Evolutionary conservation across 53 echinoderm and acorn worm genomes (phyloP), one percentile per base, ranked within the genome.

Genomic region (Echinometra lucunter): DNA sequence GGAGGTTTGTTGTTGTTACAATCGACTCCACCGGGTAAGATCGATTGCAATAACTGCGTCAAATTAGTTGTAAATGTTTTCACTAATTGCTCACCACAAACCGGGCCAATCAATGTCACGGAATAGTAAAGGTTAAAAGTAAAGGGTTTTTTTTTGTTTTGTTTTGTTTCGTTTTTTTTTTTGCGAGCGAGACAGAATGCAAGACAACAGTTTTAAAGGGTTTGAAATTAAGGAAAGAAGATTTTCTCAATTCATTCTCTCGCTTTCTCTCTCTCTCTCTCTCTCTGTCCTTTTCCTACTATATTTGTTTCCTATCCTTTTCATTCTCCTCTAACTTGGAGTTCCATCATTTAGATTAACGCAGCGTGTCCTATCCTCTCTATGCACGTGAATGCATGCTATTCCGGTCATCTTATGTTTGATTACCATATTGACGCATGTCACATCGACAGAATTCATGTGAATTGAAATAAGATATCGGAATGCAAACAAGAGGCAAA

Each of bases 401-500:
- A 30, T 69, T 69, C 12, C 69, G 30, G 69, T 69, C 69, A 32
- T 28, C 69, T 69, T 5, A 66, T 66, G 27, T 66, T n/a, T 66
- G 21, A 82, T 44, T 19, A 19, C 4, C 25, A n/a, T 45, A 85
- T 49, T 85, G 85, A 47, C 12, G 85, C 21, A 85, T 13, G 85
- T 85, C 47, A 81, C 40, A 81, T 23, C 81, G 44, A 42, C 44
- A 44, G 44, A 81, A 81, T 44, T 21, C 18, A 81, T 81, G 44
- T 4, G 19, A 85, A 2, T 49, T 8, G 85, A 85, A 85, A 85
- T 27, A 45, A 85, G 85, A 85, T 85, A 45, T 16, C 8, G 28
- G 85, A 53, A 85, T 11, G 28, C 49, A 85, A 85, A 85, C 85
- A 85, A 42, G 30, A 85, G 49, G n/a, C n/a, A 85, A 85, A 83